Conservation (phyloP, 2,797 vertebrate genomes). For the Phoebastria nigripes region DNA sequence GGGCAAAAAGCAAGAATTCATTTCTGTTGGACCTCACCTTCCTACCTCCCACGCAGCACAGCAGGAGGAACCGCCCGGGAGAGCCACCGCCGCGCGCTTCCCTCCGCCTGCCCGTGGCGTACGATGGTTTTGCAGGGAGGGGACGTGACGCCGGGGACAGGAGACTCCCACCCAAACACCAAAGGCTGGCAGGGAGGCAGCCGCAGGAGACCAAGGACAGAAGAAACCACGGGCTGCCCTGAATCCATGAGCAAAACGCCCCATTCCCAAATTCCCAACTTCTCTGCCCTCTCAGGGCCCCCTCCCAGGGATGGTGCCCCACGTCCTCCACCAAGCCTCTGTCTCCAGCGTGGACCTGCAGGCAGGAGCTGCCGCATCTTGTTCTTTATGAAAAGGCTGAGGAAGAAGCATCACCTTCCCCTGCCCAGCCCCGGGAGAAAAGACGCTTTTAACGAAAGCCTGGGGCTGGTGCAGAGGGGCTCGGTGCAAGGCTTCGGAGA, state of each 20-base stretch:
- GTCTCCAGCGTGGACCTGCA: accelerated
- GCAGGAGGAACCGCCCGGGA: neutral
- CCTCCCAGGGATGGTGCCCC: neutral
- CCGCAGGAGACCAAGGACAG: neutral
- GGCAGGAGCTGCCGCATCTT: neutral
- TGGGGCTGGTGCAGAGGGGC: neutral
- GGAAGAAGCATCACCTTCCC: neutral
- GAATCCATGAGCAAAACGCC: neutral
- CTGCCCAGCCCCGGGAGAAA: neutral
- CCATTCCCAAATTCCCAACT: neutral
- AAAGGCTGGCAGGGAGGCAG: neutral
- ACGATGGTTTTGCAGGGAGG: neutral
- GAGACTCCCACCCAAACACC: neutral
- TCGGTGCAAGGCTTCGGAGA: accelerated
- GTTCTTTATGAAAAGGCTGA: neutral
- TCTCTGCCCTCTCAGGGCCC: neutral
- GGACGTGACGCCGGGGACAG: neutral
- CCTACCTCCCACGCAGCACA: neutral
- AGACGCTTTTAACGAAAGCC: neutral
- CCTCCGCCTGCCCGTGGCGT: accelerated
- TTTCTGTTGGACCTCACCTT: neutral
- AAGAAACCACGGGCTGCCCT: neutral
- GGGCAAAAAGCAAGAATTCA: neutral
- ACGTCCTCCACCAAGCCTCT: accelerated
- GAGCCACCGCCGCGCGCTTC: accelerated